phyloP scores from a whole-genome alignment of 2,797 vertebrate genomes.

The Phrynocephalus forsythii region DNA sequence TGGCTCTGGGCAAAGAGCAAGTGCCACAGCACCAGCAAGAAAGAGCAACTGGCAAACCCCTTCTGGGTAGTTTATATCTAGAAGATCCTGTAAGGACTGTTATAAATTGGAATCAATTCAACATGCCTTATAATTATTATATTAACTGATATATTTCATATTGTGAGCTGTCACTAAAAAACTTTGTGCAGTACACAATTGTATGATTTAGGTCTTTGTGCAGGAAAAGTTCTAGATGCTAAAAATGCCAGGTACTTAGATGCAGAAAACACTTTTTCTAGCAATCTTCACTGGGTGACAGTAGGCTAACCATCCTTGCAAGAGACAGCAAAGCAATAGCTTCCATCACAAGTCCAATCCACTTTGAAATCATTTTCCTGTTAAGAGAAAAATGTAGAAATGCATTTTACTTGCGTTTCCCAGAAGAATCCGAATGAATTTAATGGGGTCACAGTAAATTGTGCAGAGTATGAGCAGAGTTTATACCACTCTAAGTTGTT shows the following conservation, averaged over 20 bases:
- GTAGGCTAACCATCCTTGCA: background rate
- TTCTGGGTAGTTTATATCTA: no score
- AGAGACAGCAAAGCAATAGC: slow-evolving; percentile 2
- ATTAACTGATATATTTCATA: background rate
- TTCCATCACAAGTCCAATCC: background rate
- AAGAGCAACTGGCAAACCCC: no score
- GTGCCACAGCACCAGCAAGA: no score
- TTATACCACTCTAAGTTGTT: background rate
- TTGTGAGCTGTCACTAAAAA: background rate
- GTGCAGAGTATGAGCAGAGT: background rate
- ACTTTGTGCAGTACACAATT: background rate
- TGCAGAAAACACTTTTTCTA: slow-evolving; percentile 42
- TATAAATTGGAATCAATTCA: no score
- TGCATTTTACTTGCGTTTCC: background rate
- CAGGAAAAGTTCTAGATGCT: background rate
- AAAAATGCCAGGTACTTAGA: background rate
- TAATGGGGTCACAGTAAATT: background rate
- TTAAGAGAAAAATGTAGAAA: background rate
- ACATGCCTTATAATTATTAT: background rate
- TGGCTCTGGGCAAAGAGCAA: no score
- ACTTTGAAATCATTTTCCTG: background rate
- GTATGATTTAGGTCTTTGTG: no score
- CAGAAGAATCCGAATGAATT: background rate
- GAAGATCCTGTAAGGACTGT: no score
- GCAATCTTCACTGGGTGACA: slow-evolving; percentile 12